Evolutionary conservation across 2,888 invertebrate species (phyloP).

Genomic region (Athalia circularis): DNA sequence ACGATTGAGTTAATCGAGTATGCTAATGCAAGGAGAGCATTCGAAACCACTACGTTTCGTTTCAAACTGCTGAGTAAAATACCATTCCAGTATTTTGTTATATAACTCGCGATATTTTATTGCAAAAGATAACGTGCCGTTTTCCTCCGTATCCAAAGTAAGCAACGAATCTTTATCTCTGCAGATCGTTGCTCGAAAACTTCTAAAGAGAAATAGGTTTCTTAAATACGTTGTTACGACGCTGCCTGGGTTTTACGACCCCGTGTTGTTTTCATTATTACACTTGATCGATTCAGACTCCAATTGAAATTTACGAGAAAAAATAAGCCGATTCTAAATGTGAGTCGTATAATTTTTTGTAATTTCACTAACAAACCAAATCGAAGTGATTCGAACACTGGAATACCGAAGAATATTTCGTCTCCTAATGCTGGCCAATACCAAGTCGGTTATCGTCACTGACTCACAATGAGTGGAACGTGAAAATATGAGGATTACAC

Average conservation of each 20-base stretch:
- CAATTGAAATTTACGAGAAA: too few relatives aligned
- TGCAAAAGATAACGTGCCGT: constrained; percentile 3
- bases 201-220: constrained; percentile 6
- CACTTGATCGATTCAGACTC: background rate
- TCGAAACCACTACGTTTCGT: constrained; percentile 26
- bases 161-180: constrained; percentile 3
- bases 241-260: background rate
- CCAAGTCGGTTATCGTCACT: too few relatives aligned
- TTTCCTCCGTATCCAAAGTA: constrained; percentile 1
- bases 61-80: background rate
- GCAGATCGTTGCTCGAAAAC: constrained; percentile 20
- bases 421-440: too few relatives aligned
- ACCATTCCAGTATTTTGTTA: constrained; percentile 32
- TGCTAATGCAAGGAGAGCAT: constrained; percentile 40
- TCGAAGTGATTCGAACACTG: too few relatives aligned
- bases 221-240: constrained; percentile 19
- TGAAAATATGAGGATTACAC: constrained; percentile 4
- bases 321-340: too few relatives aligned
- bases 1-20: constrained; percentile 42
- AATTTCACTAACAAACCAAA: too few relatives aligned
- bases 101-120: constrained; percentile 37
- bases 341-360: too few relatives aligned
- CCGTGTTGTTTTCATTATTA: background rate
- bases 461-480: too few relatives aligned
- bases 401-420: too few relatives aligned